These are phyloP conservation scores for Antedon mediterranea DNA, from an alignment of 53 echinoderm and acorn worm species.

Conservation along the genomic window DNA sequence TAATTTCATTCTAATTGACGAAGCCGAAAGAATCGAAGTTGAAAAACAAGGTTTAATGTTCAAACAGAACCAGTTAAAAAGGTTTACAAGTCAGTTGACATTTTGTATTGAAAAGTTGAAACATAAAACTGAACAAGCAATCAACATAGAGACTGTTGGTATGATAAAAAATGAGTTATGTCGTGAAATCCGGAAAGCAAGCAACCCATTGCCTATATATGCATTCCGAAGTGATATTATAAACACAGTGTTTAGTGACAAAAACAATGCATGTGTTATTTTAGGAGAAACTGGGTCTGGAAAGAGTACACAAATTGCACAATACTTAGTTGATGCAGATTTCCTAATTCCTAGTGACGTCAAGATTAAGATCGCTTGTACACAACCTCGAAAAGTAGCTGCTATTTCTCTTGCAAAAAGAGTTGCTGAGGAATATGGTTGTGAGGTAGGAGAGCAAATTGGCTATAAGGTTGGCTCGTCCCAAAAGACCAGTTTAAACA, in stretches of 20 bases:
- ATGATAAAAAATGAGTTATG: constrained; percentile 18
- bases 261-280: constrained; percentile 24
- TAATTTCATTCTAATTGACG: background rate
- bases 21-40: background rate
- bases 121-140: background rate
- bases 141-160: background rate
- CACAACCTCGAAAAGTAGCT: constrained; percentile 34
- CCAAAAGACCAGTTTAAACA: constrained; percentile 6
- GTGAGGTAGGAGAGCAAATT: constrained; percentile 32
- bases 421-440: constrained; percentile 43
- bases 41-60: background rate
- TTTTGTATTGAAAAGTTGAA: background rate
- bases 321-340: constrained; percentile 15
- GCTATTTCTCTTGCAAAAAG: constrained; percentile 34
- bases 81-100: background rate
- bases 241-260: background rate
- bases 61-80: background rate
- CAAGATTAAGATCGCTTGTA: constrained; percentile 21
- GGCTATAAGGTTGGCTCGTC: constrained; percentile 24
- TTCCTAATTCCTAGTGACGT: background rate
- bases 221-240: constrained; percentile 21
- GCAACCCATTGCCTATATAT: constrained; percentile 26
- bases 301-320: constrained; percentile 43
- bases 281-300: constrained; percentile 43
- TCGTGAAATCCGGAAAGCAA: constrained; percentile 24